These are phyloP conservation scores for Pampus argenteus DNA, from an alignment of 2,797 vertebrate genomes.

Conservation along the genomic window DNA sequence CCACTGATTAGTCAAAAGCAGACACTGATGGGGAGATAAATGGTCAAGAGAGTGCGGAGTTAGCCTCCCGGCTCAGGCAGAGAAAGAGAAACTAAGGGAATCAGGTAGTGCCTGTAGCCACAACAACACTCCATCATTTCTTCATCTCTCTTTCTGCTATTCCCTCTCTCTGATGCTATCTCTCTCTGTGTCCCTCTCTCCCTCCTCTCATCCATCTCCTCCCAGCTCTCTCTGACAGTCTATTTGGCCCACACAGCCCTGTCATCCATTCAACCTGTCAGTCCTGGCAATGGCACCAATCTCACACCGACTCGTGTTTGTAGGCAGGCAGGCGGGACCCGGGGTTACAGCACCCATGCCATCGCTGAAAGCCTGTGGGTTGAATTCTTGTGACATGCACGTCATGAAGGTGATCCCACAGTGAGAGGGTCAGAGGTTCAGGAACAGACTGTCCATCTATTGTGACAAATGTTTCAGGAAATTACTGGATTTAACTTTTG, in stretches of 20 bases:
- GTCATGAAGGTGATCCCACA: conserved; percentile 35
- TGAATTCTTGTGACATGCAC: conserved; percentile 17
- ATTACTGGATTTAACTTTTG: not conserved
- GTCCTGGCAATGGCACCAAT: conserved; percentile 50
- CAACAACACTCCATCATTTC: conserved; percentile 67
- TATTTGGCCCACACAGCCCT: conserved; percentile 72
- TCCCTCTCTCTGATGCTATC: conserved; percentile 43
- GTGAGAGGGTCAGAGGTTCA: conserved; percentile 38
- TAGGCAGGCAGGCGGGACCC: conserved; percentile 19
- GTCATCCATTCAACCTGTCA: conserved; percentile 78
- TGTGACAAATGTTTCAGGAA: not conserved
- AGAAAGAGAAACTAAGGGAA: conserved; percentile 47
- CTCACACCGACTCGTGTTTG: conserved; percentile 39
- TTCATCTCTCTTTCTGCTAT: conserved; percentile 53
- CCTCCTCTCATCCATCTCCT: conserved; percentile 73
- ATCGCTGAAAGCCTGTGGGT: conserved; percentile 25
- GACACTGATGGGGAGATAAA: not conserved
- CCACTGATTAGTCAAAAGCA: conserved; percentile 14
- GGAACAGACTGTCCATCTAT: conserved; percentile 10
- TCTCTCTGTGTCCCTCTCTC: conserved; percentile 51
- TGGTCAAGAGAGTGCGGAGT: conserved; percentile 17
- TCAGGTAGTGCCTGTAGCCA: conserved; percentile 55
- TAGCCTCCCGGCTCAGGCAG: conserved; percentile 28
- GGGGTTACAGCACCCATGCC: conserved; percentile 19
- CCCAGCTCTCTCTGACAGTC: conserved; percentile 71